These are phyloP conservation scores for Porites lobata DNA, from an alignment of 92 coral and sea anemone genomes.

Conservation along the genomic window DNA sequence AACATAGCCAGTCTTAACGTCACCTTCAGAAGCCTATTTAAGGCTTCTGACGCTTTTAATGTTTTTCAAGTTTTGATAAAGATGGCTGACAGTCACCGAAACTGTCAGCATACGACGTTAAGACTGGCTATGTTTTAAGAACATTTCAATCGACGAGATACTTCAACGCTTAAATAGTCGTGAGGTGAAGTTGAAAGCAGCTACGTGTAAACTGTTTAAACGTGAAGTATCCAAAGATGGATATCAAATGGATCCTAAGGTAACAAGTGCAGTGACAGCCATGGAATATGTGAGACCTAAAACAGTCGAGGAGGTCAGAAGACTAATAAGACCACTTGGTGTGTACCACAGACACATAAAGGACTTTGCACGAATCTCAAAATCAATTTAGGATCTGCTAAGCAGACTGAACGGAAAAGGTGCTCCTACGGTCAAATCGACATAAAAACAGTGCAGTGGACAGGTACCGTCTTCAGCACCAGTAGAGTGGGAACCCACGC, in stretches of 20 bases:
- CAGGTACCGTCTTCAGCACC: constrained; percentile 4
- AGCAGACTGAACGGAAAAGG: neutral
- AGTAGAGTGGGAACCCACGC: neutral
- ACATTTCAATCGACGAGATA: too few species aligned
- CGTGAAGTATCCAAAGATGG: constrained; percentile 19
- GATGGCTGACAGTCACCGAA: too few species aligned
- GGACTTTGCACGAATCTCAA: constrained; percentile 23
- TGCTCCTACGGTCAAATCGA: neutral
- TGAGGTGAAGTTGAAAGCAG: constrained; percentile 56
- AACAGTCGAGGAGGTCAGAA: constrained; percentile 45
- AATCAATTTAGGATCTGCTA: constrained; percentile 59
- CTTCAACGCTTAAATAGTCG: constrained; percentile 49
- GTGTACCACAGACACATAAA: constrained; percentile 31
- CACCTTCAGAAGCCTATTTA: too few species aligned
- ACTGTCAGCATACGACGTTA: too few species aligned
- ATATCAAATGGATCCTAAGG: constrained; percentile 50
- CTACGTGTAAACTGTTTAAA: constrained; percentile 44
- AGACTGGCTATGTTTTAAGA: too few species aligned
- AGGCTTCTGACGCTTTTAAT: too few species aligned
- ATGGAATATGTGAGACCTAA: constrained; percentile 19
- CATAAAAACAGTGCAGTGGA: neutral
- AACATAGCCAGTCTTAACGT: too few species aligned
- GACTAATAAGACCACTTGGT: constrained; percentile 47
- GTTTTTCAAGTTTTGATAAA: too few species aligned
- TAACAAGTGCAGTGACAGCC: constrained; percentile 19